Evolutionary conservation across 1,140 invertebrate genomes (phyloP).

Genomic region (Papilio glaucus): DNA sequence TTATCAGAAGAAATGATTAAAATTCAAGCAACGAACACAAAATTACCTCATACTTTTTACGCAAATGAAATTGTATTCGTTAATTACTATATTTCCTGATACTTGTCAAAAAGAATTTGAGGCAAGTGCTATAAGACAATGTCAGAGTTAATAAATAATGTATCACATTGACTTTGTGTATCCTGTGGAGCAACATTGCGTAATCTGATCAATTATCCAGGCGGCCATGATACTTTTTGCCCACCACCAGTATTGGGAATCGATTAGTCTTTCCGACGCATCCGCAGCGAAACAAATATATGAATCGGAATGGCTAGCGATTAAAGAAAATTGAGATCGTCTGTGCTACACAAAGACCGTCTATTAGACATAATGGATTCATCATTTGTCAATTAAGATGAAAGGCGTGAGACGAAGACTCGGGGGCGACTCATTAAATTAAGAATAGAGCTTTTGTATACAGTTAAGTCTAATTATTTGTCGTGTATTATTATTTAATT

Average conservation of each 20-base stretch:
- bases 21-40: constrained; percentile 48
- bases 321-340: constrained; percentile 59
- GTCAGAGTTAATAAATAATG: constrained; percentile 75
- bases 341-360: constrained; percentile 50
- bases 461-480: neutral
- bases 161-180: constrained; percentile 71
- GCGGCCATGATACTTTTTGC: constrained; percentile 64
- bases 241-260: constrained; percentile 56
- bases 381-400: constrained; percentile 58
- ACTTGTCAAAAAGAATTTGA: constrained; percentile 28
- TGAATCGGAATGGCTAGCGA: constrained; percentile 51
- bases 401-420: constrained; percentile 20
- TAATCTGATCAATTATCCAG: constrained; percentile 79
- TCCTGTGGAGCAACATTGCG: constrained; percentile 78
- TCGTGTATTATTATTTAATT: neutral
- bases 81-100: constrained; percentile 32
- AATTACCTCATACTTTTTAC: constrained; percentile 45
- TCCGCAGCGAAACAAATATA: constrained; percentile 46
- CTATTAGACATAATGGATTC: constrained; percentile 58
- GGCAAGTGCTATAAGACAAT: constrained; percentile 46
- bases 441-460: constrained; percentile 16
- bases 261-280: constrained; percentile 70
- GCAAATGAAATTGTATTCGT: constrained; percentile 20
- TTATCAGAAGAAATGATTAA: too few species aligned
- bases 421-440: constrained; percentile 12